Base-by-base conservation (phyloP, 2,797 vertebrate genomes). In the Leucoraja ocellata region DNA sequence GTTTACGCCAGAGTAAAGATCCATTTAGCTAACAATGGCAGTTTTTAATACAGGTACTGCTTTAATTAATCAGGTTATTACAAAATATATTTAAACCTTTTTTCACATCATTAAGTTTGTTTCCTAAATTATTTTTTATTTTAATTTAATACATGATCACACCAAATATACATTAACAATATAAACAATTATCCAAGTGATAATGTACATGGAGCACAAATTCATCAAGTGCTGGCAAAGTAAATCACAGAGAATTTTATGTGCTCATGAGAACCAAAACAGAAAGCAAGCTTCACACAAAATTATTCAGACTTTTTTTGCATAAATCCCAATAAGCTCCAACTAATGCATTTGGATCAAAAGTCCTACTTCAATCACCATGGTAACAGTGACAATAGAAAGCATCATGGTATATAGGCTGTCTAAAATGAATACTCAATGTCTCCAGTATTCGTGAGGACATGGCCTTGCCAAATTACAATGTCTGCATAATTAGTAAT, bases 351-450 rank as follows among this genome's bases (percentile, higher is more conserved):
- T 28, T 54, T 92, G 71, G 71, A 92, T 92, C 71, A 92, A 92
- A 92, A 92, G 86, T 6, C 25, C 23, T 74, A 9, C n/a, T 92
- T 92, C 68, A 74, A 39, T 92, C 90, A 46, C 90, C 71, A 92
- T 92, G 25, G 90, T 92, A 92, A 76, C 90, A 92, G 23, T 36
- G 46, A 92, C 71, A 92, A 92, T 92, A 76, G 39, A 76, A 76
- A 74, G 71, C 90, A 74, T 76, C 71, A 92, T 54, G 36, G 4
- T 54, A 76, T 54, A 25, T 36, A 76, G 71, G 36, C 90, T 91
- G 90, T 74, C 68, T 39, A 91, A 74, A 39, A 91, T 23, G 90
- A 92, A 28, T 46, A 58, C 54, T 84, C 36, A 58, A 76, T 23
- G 71, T 54, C 68, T 58, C 68, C 90, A 58, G 25, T 92, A 23